Evolutionary conservation across 2,113 vertebrate genomes (phyloP).

Genomic region (Oreocharis arfaki): DNA sequence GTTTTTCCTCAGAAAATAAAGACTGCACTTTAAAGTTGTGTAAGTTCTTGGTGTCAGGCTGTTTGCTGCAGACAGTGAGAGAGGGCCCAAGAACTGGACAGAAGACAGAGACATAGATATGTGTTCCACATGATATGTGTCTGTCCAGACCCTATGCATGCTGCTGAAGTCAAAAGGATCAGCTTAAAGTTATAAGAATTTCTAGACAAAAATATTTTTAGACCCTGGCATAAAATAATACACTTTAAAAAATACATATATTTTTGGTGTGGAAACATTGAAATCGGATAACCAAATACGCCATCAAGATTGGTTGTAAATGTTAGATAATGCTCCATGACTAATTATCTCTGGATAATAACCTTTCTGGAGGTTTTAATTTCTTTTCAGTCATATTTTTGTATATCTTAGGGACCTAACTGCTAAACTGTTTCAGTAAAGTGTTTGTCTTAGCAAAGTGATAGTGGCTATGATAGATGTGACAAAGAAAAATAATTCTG

Average conservation of each 20-base stretch:
- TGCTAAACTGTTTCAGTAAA: neutral
- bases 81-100: neutral
- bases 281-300: neutral
- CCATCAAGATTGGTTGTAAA: neutral
- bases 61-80: neutral
- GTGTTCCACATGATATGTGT: rapidly evolving
- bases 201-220: neutral
- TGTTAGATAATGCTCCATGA: neutral
- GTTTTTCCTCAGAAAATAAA: neutral
- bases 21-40: neutral
- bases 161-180: neutral
- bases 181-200: neutral
- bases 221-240: neutral
- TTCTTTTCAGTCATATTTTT: neutral
- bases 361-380: neutral
- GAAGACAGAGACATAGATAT: neutral
- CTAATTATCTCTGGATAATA: neutral
- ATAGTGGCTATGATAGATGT: neutral
- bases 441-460: neutral
- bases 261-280: neutral
- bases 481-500: neutral
- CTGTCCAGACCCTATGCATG: rapidly evolving
- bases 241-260: neutral
- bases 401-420: neutral
- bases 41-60: neutral